Base-by-base conservation (phyloP, 2,113 vertebrate species). In the Callipepla squamata region DNA sequence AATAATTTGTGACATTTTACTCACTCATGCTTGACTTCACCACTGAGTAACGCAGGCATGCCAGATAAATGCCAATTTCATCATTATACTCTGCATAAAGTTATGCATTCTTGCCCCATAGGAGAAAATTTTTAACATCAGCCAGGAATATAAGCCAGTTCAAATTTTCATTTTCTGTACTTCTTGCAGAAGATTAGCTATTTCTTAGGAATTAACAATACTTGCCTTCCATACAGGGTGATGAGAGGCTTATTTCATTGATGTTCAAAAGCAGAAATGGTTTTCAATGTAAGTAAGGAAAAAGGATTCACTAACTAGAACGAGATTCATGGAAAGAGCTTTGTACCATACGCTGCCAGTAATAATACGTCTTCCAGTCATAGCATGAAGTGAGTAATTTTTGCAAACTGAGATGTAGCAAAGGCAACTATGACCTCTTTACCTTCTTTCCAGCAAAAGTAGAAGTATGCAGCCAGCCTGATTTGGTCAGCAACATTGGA, bases 341-440 rank as follows among this genome's bases (percentile, higher is more conserved):
- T 68, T 73, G 26, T 62, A 42, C 19, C 50, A 73, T 25, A 17
- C 32, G n/a, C 61, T 75, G 62, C n/a, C 82, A 93, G 77, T 82
- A 90, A 90, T 87, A 85, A 73, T 78, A 73, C 10, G 19, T 80
- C 26, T 87, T 94, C 59, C 36, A 90, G 74, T 76, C 73, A 82
- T 77, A 78, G 45, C 73, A 77, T 30, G 36, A 77, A 89, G 61
- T n/a, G 32, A 92, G 58, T 62, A 69, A 57, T 61, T 74, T 62
- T 85, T 94, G 62, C 67, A 84, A 70, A 84, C 25, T 2, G 3
- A 91, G 53, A 87, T 42, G 65, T 65, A 85, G 42, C 75, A 89
- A 87, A 51, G 47, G 44, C 83, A 9, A 38, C 20, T 59, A 32
- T 34, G 36, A 83, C 36, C 2, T 92, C 79, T 94, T 85, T 5